phyloP scores from a whole-genome alignment of 2,888 invertebrate species.

The Suillia variegata region DNA sequence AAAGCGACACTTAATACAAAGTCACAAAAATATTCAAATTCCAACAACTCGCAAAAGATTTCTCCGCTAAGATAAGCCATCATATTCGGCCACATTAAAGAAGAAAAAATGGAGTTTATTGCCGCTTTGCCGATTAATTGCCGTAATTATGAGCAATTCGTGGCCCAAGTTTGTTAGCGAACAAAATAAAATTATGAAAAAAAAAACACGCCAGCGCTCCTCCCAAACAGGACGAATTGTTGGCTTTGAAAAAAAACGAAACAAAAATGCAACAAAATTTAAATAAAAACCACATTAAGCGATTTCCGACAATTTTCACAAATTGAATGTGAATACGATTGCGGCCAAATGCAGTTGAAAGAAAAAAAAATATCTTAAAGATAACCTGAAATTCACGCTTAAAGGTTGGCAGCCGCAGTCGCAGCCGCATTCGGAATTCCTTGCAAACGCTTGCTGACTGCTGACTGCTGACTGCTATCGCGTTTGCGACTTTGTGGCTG shows the following conservation, averaged over 20 bases:
- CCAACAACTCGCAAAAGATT: too few species aligned
- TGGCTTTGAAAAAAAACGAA: not conserved
- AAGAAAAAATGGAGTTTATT: not conserved
- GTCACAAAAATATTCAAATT: too few species aligned
- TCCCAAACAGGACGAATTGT: not conserved
- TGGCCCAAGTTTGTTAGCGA: not conserved
- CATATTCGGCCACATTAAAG: too few species aligned
- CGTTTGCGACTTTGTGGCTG: not conserved
- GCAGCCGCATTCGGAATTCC: not conserved
- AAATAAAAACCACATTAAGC: conserved; percentile 18
- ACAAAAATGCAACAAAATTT: too few species aligned
- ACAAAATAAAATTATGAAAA: too few species aligned
- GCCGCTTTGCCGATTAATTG: not conserved
- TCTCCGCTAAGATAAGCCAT: too few species aligned
- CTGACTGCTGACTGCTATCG: too few species aligned
- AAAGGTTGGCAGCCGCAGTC: conserved; percentile 29
- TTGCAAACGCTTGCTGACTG: too few species aligned
- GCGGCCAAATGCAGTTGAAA: conserved; percentile 20
- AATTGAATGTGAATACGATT: conserved; percentile 8
- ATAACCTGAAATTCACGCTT: conserved; percentile 42
- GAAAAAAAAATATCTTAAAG: conserved; percentile 37
- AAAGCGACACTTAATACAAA: too few species aligned
- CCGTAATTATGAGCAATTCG: not conserved
- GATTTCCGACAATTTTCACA: conserved; percentile 31
- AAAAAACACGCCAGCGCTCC: not conserved